A percentile compares a stretch with the other conserved stretches of the same genome.
These are phyloP conservation scores for Lepidocyrtoides sp. DNA, from an alignment of 2,888 invertebrate genomes.

Conservation along the genomic window DNA sequence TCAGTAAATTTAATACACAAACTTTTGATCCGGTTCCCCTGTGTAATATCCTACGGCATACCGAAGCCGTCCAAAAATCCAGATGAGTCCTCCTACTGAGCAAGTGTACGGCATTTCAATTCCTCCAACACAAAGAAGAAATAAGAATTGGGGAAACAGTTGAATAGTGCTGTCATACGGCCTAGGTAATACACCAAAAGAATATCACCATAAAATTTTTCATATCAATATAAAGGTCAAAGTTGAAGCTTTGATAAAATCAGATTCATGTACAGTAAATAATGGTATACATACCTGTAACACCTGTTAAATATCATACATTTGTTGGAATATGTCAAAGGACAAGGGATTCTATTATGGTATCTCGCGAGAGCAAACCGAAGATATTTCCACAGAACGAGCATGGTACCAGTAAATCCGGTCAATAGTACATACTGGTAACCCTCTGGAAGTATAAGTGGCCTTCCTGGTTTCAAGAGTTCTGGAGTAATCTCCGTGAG, in stretches of 20 bases:
- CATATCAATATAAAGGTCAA: not conserved
- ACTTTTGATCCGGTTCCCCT: slow-evolving; percentile 83
- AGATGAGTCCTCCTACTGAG: slow-evolving; percentile 87
- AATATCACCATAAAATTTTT: not conserved
- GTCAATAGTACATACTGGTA: slow-evolving; percentile 87
- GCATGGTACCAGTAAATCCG: slow-evolving; percentile 86
- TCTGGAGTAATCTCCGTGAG: too few relatives aligned
- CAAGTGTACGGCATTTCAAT: slow-evolving; percentile 87
- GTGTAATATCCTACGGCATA: slow-evolving; percentile 86
- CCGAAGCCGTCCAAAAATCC: slow-evolving; percentile 87
- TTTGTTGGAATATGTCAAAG: not conserved
- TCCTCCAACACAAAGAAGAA: slow-evolving; percentile 87
- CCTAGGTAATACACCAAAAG: slow-evolving; percentile 87
- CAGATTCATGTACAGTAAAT: not conserved
- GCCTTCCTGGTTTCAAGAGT: too few relatives aligned
- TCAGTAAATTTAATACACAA: not conserved
- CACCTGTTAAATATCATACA: slow-evolving; percentile 87
- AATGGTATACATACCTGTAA: slow-evolving; percentile 86
- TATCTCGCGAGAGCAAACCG: slow-evolving; percentile 83
- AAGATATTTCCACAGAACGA: slow-evolving; percentile 86
- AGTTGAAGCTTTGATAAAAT: not conserved
- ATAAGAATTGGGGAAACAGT: slow-evolving; percentile 86
- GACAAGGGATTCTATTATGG: slow-evolving; percentile 26
- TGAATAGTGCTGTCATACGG: slow-evolving; percentile 87
- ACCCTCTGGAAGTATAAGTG: slow-evolving; percentile 85